Evolutionary conservation across 2,113 vertebrate genomes (phyloP).

Genomic region (Calonectris borealis): DNA sequence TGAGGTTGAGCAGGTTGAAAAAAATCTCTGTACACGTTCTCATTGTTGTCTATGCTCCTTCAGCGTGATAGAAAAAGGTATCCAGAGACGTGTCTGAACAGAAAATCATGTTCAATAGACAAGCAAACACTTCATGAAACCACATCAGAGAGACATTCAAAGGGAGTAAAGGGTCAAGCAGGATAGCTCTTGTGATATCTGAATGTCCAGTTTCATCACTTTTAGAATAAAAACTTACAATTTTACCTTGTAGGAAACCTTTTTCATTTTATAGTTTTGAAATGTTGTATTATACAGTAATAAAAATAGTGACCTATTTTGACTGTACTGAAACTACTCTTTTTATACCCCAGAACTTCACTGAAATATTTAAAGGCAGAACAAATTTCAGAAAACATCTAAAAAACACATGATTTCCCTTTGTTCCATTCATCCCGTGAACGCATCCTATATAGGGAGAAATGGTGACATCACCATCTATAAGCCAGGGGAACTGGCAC

Average conservation of each 20-base stretch:
- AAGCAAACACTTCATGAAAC: not conserved
- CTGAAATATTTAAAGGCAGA: not conserved
- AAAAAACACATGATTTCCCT: not conserved
- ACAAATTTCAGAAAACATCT: not conserved
- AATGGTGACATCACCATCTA: not conserved
- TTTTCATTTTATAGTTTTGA: not conserved
- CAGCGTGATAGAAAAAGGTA: fast-evolving
- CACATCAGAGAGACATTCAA: not conserved
- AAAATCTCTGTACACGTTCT: fast-evolving
- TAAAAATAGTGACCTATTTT: slow-evolving; percentile 3
- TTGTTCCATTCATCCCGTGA: not conserved
- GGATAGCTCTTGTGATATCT: not conserved
- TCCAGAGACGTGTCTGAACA: not conserved
- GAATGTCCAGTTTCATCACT: not conserved
- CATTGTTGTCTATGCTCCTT: not conserved
- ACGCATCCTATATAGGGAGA: not conserved
- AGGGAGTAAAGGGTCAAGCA: not conserved
- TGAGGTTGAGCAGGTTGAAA: not conserved
- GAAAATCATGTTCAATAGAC: not conserved
- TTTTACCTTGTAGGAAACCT: not conserved
- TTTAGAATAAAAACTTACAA: not conserved
- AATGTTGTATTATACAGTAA: not conserved
- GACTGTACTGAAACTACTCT: not conserved
- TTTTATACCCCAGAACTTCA: not conserved
- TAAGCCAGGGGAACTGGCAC: not conserved